A percentile compares a stretch with the other conserved stretches of the same genome.
Conservation (phyloP, 1,140 invertebrate genomes). For the Phthorimaea operculella region DNA sequence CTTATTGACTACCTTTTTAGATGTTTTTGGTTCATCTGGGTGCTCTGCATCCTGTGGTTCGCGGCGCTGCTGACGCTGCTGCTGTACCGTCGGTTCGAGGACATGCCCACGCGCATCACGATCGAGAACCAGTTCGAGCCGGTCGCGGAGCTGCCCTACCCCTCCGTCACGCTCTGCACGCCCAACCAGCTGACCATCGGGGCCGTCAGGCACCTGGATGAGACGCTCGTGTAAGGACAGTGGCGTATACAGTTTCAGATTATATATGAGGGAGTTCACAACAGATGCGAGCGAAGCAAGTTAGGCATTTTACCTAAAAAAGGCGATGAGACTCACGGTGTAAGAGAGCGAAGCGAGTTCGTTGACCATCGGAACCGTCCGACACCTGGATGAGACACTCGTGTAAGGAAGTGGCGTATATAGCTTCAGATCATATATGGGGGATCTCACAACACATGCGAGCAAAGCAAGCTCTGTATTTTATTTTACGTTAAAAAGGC, state of each 20-base stretch:
- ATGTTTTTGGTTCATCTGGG: slow-evolving; percentile 38
- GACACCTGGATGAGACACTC: too few species aligned
- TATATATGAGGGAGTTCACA: too few species aligned
- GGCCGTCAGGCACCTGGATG: slow-evolving; percentile 32
- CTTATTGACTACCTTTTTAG: slow-evolving; percentile 14
- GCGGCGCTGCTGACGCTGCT: slow-evolving; percentile 25
- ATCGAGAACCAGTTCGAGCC: slow-evolving; percentile 51
- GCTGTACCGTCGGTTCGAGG: slow-evolving; percentile 37
- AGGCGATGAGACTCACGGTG: too few species aligned
- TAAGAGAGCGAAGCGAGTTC: too few species aligned
- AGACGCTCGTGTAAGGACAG: slow-evolving; percentile 46
- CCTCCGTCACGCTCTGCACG: slow-evolving; percentile 45
- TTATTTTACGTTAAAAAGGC: too few species aligned
- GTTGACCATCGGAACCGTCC: slow-evolving; percentile 28
- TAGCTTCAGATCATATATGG: too few species aligned
- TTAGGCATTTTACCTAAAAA: too few species aligned
- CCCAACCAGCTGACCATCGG: slow-evolving; percentile 47
- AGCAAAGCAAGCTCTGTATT: too few species aligned
- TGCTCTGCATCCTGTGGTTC: slow-evolving; percentile 17
- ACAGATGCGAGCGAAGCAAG: too few species aligned
- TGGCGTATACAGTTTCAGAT: too few species aligned
- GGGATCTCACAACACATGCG: too few species aligned
- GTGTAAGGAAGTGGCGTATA: too few species aligned
- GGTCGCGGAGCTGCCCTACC: slow-evolving; percentile 27
- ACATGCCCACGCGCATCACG: slow-evolving; percentile 47